Conservation (phyloP, 1,140 invertebrate genomes). For the Thaumatotibia leucotreta region DNA sequence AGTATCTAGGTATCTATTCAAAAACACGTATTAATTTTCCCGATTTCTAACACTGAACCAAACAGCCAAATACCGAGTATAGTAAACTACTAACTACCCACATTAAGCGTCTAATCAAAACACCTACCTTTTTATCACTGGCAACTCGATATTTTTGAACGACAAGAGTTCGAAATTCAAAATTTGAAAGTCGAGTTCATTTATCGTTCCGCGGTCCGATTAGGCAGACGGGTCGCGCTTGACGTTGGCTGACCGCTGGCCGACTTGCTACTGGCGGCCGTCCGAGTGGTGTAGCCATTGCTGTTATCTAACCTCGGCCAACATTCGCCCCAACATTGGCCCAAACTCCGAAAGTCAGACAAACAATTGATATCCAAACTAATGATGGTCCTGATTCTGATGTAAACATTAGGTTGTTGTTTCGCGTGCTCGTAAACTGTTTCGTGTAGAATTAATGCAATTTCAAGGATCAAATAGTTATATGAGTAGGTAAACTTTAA, state of each 20-base stretch:
- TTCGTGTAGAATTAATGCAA: neutral
- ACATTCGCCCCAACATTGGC: neutral
- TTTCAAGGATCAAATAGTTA: neutral
- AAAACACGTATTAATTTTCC: too few species aligned
- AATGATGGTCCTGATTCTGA: neutral
- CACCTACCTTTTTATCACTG: neutral
- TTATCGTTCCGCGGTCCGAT: neutral
- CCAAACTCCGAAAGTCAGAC: neutral
- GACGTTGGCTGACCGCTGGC: neutral
- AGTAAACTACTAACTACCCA: too few species aligned
- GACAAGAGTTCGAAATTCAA: neutral
- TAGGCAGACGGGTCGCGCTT: neutral
- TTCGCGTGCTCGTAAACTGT: neutral
- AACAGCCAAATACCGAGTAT: too few species aligned
- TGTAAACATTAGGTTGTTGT: neutral
- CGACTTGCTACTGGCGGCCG: neutral
- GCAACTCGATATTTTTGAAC: neutral
- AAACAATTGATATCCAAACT: neutral
- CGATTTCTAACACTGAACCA: too few species aligned
- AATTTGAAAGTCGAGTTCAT: neutral
- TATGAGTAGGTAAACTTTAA: neutral
- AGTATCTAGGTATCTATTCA: too few species aligned
- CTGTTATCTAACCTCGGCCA: neutral
- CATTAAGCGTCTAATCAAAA: neutral
- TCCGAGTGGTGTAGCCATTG: neutral